Conservation (phyloP, 1,140 invertebrate species). For the Trypoxylus dichotomus region DNA sequence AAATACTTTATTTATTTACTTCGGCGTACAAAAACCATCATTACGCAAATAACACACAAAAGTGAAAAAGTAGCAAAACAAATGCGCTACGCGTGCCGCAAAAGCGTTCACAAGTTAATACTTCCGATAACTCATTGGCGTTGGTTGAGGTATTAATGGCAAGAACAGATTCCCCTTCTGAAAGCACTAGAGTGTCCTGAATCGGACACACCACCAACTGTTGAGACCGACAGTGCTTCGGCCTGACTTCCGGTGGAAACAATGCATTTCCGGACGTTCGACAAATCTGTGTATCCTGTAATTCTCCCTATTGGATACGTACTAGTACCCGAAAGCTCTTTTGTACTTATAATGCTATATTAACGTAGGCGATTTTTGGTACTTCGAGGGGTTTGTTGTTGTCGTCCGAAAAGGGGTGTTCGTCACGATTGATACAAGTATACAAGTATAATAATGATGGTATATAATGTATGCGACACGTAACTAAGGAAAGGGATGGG, state of each 20-base stretch:
- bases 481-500: no score
- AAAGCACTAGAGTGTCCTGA: constrained; percentile 30
- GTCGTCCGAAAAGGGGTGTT: background rate
- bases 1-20: no score
- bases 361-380: background rate
- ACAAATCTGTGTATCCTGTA: constrained; percentile 40
- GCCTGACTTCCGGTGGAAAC: constrained; percentile 34
- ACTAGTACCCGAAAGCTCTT: background rate
- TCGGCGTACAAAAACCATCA: no score
- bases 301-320: background rate
- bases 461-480: no score
- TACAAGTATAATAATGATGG: no score
- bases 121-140: constrained; percentile 18
- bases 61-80: no score
- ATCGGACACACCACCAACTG: constrained; percentile 37
- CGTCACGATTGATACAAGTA: background rate
- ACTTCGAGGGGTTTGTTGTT: background rate
- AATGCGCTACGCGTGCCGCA: background rate
- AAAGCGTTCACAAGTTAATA: constrained; percentile 9
- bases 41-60: no score
- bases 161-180: constrained; percentile 19
- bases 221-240: constrained; percentile 36
- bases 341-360: background rate
- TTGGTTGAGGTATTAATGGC: background rate
- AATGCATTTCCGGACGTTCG: constrained; percentile 36